Base-by-base conservation (phyloP, 1,140 invertebrate genomes). In the Drosophila kanapiae region DNA sequence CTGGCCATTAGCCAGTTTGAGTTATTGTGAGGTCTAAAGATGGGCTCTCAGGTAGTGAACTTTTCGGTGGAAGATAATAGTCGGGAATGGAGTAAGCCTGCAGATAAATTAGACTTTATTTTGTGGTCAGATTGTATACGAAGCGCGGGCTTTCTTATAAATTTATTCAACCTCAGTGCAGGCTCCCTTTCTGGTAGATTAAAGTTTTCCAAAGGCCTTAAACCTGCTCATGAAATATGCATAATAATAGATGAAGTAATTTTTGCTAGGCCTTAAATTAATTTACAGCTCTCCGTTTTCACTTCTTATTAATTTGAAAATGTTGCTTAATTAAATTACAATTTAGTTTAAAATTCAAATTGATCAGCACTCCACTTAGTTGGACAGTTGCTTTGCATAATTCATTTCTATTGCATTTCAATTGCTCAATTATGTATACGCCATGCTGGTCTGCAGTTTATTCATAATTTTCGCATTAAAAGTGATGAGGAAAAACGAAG, bases 371-470 rank as follows among this genome's bases (percentile, higher is more conserved):
- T 67, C 33, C 62, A 70, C 67, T 79, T 62, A 51, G 54, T 27
- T 13, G 54, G 54, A 45, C 47, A 76, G 54, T 48, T 54, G 56
- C 42, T 72, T 75, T 87, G 71, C 76, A 83, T 86, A 88, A 88
- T 88, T 83, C 11, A 87, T 78, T 54, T 71, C 77, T 75, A 75
- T 83, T 87, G 70, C 68, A 82, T 71, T 63, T 64, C 37, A 48
- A 68, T 51, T 47, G 60, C 31, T 72, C 48, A 87, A 86, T 86
- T 86, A 87, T 71, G 79, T 69, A 87, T 82, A 75, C 53, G 70
- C 57, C 79, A 51, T 64, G 82, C 42, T 62, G 49, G 64, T 48
- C 13, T 14, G 40, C 49, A 62, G 54, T 61, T 64, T 65, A 77
- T 63, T 75, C 27, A 59, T 68, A 61, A 57, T 61, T 53, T 45